Conservation (phyloP, 2,113 vertebrate species). For the Alexandromys fortis region DNA sequence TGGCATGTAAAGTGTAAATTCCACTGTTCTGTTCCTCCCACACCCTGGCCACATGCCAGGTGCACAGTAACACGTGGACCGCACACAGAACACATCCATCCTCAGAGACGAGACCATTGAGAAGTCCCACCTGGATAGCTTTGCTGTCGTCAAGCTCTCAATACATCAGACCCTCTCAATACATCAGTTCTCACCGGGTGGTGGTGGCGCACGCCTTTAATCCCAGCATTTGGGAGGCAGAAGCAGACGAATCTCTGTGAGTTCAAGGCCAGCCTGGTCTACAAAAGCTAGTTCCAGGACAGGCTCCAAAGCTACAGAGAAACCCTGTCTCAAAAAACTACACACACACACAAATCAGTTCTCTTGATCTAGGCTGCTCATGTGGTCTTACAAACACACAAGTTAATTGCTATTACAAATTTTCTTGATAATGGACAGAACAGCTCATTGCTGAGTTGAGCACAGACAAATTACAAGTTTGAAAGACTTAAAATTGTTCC, state of each 20-base stretch:
- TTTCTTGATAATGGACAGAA: neutral
- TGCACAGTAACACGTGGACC: neutral
- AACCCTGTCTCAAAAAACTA: no score
- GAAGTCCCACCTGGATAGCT: neutral
- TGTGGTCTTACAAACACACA: neutral
- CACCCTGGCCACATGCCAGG: neutral
- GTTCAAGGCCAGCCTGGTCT: no score
- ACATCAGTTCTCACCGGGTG: neutral
- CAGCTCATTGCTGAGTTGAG: neutral
- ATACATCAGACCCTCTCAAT: neutral
- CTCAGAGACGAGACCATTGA: neutral
- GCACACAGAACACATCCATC: neutral
- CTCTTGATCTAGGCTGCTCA: neutral
- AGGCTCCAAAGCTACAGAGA: no score
- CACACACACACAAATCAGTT: neutral
- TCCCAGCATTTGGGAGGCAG: no score
- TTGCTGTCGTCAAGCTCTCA: neutral
- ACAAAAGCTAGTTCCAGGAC: no score
- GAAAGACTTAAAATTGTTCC: constrained; percentile 32
- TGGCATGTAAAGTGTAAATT: neutral
- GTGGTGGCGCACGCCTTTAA: no score
- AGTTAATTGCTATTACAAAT: neutral
- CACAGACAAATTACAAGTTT: neutral
- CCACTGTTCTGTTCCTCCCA: neutral
- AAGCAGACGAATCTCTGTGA: no score